Evolutionary conservation across 53 echinoderm and acorn worm genomes (phyloP), one percentile per base, ranked within the genome.

Genomic region (Actinopyga echinites): DNA sequence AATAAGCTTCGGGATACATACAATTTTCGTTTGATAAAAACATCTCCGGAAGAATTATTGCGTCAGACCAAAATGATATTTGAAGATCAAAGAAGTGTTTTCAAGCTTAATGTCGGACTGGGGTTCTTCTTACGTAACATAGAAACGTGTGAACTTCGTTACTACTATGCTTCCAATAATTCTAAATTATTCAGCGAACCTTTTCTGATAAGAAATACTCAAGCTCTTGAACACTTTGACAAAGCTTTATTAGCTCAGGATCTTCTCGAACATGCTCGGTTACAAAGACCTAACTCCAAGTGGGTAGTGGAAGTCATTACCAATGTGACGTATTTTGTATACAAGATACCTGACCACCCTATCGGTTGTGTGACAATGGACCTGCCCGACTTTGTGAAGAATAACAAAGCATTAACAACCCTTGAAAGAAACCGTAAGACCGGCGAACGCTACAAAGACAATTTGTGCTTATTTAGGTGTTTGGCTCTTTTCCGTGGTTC

Each of bases 111-210:
- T 30, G 35, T 83, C 8, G 83, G 87, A 19, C 79, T 60, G 15
- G 87, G 91, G 2, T 78, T 90, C 45, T 43, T 90, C 19, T 52
- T 90, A 11, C 58, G 67, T 61, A 82, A 90, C 79, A 60, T 52
- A 26, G 79, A 65, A 21, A 90, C 83, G 21, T 82, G 83, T 28
- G 86, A 90, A 35, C 60, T 75, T 9, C 73, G 84, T 37, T 90
- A 79, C 40, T 79, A 78, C 26, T 83, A 87, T 35, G 49, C 87
- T 12, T 68, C 65, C 30, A 84, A 83, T 57, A 87, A 91, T 66
- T 40, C 83, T 34, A 65, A 57, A 4, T 63, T 84, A 24, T 80
- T 86, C 24, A 30, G 64, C 1, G 35, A 57, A 35, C 87, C 91
- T 4, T 60, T 68, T 35, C 5, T 49, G 67, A 78, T 90, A 8